Percentiles rank a stretch among this genome's conserved stretches.
Evolutionary conservation across 1,140 invertebrate species (phyloP).

Genomic region (Globodera rostochiensis): DNA sequence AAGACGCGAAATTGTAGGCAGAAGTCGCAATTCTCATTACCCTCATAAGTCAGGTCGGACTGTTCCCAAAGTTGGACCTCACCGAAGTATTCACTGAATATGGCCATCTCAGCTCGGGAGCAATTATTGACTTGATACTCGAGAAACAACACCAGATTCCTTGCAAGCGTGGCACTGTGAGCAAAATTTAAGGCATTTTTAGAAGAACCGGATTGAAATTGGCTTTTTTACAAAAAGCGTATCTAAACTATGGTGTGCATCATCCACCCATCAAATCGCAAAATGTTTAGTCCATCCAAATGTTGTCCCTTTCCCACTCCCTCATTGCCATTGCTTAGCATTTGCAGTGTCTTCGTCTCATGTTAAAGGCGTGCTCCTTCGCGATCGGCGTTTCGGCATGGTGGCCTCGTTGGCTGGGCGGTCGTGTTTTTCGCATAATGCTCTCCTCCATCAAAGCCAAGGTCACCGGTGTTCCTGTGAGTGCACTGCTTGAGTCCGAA

Average conservation of each 20-base stretch:
- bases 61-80: constrained; percentile 23
- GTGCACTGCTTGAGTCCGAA: not conserved
- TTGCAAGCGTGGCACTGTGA: not conserved
- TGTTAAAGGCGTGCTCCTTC: constrained; percentile 6
- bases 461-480: not conserved
- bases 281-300: no score
- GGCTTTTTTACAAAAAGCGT: not conserved
- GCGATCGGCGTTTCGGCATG: not conserved
- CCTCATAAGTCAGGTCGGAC: constrained; percentile 14
- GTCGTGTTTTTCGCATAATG: not conserved
- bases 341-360: not conserved
- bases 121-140: constrained; percentile 21
- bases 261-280: no score
- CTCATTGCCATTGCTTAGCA: no score
- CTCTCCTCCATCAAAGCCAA: not conserved
- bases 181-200: not conserved
- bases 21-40: not conserved
- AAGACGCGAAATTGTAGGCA: no score
- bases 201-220: not conserved
- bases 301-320: no score
- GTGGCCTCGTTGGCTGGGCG: not conserved
- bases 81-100: constrained; percentile 25
- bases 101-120: constrained; percentile 23
- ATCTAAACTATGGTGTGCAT: not conserved
- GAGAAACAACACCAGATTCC: constrained; percentile 13